A percentile compares a stretch with the other conserved stretches of the same genome.
phyloP scores from a whole-genome alignment of 2,113 vertebrate genomes.

The Callithrix jacchus region DNA sequence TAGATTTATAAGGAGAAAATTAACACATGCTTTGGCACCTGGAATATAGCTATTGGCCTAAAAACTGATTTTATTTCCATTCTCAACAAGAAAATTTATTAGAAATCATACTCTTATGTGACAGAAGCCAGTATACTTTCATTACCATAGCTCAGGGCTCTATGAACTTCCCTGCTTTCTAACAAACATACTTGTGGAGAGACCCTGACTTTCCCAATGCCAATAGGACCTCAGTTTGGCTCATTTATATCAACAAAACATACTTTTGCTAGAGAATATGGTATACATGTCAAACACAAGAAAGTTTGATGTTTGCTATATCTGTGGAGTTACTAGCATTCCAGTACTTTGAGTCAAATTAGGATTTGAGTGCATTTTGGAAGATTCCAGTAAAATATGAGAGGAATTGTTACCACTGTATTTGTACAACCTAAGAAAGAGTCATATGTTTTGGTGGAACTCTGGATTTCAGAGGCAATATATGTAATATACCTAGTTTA shows the following conservation, averaged over 20 bases:
- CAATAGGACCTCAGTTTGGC: neutral
- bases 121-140: neutral
- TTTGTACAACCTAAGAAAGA: neutral
- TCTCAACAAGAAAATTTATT: neutral
- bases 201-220: neutral
- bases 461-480: neutral
- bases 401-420: neutral
- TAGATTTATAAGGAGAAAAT: neutral
- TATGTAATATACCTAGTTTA: neutral
- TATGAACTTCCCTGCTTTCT: neutral
- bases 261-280: neutral
- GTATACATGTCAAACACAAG: neutral
- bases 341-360: neutral
- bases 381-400: neutral
- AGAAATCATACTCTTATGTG: neutral
- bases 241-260: neutral
- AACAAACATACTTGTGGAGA: neutral
- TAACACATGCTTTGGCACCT: neutral
- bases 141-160: rapidly evolving
- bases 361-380: neutral
- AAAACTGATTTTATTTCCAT: neutral
- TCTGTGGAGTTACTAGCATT: neutral
- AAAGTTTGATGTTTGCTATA: neutral
- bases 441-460: neutral
- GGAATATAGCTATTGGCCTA: neutral